Percentiles rank a stretch among this genome's conserved stretches.
phyloP scores from a whole-genome alignment of 1,140 invertebrate genomes.

The Riptortus pedestris region DNA sequence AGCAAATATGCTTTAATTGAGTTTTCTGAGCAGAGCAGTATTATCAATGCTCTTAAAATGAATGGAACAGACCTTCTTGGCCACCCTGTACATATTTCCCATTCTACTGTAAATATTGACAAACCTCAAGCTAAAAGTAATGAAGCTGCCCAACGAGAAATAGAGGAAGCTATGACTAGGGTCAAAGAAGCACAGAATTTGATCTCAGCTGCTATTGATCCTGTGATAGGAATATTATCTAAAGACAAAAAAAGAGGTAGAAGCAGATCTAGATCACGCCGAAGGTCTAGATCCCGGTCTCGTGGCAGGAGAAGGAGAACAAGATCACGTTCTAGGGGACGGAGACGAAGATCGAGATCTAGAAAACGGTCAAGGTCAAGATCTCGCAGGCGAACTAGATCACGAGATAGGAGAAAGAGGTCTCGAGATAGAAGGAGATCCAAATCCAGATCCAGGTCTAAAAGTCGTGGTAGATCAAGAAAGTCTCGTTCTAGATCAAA shows the following conservation, averaged over 20 bases:
- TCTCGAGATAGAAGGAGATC: slow-evolving; percentile 44
- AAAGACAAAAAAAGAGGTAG: slow-evolving; percentile 64
- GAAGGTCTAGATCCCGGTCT: slow-evolving; percentile 44
- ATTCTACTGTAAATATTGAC: slow-evolving; percentile 79
- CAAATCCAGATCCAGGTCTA: slow-evolving; percentile 47
- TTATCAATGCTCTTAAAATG: slow-evolving; percentile 75
- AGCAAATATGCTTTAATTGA: slow-evolving; percentile 79
- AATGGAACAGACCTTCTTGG: slow-evolving; percentile 68
- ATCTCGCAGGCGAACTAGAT: slow-evolving; percentile 34
- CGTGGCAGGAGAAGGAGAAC: slow-evolving; percentile 43
- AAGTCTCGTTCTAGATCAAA: slow-evolving; percentile 35
- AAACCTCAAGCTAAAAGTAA: slow-evolving; percentile 91
- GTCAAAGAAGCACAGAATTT: slow-evolving; percentile 91
- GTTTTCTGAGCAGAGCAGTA: slow-evolving; percentile 80
- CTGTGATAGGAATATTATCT: slow-evolving; percentile 70
- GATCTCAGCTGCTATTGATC: slow-evolving; percentile 85
- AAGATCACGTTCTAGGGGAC: slow-evolving; percentile 46
- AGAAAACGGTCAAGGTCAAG: slow-evolving; percentile 39
- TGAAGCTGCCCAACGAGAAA: slow-evolving; percentile 86
- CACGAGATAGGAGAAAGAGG: slow-evolving; percentile 38
- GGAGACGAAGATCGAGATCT: slow-evolving; percentile 53
- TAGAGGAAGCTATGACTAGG: slow-evolving; percentile 92
- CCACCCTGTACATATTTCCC: slow-evolving; percentile 53
- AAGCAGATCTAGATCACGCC: slow-evolving; percentile 35
- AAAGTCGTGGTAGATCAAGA: slow-evolving; percentile 36